phyloP scores from a whole-genome alignment of 2,797 vertebrate genomes.

The Epinephelus malabaricus region DNA sequence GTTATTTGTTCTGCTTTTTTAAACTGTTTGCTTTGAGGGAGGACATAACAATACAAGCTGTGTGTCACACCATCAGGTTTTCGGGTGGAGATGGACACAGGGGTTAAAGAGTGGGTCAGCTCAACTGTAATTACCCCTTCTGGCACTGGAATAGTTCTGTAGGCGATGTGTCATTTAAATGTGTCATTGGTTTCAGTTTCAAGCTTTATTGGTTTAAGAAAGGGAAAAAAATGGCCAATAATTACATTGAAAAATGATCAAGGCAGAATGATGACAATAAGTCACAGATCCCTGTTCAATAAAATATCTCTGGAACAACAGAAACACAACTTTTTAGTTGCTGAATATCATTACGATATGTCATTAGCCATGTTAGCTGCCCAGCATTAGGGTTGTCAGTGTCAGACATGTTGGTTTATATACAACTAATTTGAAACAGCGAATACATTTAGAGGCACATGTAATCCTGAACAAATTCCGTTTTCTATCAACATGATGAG shows the following conservation, averaged over 20 bases:
- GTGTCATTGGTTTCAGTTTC: neutral
- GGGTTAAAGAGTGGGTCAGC: neutral
- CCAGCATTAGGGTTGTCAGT: neutral
- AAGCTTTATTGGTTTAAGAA: neutral
- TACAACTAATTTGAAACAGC: no score
- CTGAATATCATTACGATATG: neutral
- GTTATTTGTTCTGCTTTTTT: constrained; percentile 25
- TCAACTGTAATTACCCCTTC: neutral
- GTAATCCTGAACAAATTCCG: no score
- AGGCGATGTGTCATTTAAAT: neutral
- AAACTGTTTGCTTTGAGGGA: constrained; percentile 33
- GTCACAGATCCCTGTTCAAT: neutral
- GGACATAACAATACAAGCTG: neutral
- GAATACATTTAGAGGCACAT: no score
- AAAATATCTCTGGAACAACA: neutral
- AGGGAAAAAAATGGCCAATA: neutral
- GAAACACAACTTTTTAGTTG: neutral
- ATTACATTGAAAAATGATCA: neutral
- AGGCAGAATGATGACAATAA: neutral
- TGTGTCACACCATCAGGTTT: constrained; percentile 23
- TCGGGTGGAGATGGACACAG: neutral
- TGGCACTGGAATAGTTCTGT: neutral
- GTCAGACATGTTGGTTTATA: neutral
- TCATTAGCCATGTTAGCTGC: neutral
- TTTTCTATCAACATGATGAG: no score